phyloP scores from a whole-genome alignment of 2,797 vertebrate species.

The Silurus lanzhouensis region DNA sequence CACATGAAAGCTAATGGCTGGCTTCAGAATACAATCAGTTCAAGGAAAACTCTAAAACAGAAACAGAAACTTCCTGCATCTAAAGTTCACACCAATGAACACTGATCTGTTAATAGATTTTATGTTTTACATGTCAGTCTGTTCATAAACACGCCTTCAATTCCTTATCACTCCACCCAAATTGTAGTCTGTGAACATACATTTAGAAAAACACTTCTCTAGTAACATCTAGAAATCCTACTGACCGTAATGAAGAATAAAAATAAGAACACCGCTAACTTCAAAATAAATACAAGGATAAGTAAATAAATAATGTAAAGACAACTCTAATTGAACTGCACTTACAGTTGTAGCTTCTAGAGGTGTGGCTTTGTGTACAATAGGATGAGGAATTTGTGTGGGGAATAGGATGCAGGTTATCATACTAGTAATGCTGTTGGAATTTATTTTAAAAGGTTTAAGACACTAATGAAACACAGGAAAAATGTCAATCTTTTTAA shows the following conservation, averaged over 20 bases:
- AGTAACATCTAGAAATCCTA: neutral
- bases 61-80: neutral
- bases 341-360: neutral
- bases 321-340: neutral
- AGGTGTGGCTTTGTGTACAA: constrained; percentile 1
- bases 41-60: neutral
- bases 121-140: neutral
- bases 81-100: neutral
- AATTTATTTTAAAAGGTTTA: neutral
- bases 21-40: neutral
- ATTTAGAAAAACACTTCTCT: too few relatives aligned
- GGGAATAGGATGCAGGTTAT: neutral
- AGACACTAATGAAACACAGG: neutral
- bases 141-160: neutral
- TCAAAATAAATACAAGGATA: too few relatives aligned
- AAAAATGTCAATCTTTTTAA: too few relatives aligned
- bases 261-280: neutral
- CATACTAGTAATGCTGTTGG: neutral
- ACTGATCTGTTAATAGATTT: neutral
- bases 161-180: neutral
- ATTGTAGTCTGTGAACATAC: neutral
- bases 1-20: neutral
- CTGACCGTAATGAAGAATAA: neutral
- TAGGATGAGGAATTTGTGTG: neutral
- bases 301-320: too few relatives aligned